These are phyloP conservation scores for Eulemur rufifrons DNA, from an alignment of 2,113 vertebrate species.

Conservation along the genomic window DNA sequence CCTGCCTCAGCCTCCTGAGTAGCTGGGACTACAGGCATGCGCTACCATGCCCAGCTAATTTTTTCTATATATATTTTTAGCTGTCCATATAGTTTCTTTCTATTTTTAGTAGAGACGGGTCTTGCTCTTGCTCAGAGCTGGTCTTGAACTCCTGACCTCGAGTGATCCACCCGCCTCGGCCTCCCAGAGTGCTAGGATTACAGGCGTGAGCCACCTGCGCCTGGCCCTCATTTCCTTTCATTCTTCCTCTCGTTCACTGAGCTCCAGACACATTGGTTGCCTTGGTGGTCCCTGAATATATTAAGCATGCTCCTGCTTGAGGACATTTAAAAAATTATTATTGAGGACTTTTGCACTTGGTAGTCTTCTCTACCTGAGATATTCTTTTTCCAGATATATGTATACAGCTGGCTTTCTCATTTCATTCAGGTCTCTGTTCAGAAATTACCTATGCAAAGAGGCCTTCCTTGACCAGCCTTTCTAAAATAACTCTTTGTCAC, in stretches of 20 bases:
- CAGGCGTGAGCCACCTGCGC: too few relatives aligned
- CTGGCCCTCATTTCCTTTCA: background rate
- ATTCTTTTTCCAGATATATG: background rate
- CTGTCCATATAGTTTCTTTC: too few relatives aligned
- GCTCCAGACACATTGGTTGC: background rate
- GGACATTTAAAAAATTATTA: background rate
- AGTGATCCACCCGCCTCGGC: too few relatives aligned
- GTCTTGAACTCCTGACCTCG: too few relatives aligned
- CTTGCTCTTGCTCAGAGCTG: too few relatives aligned
- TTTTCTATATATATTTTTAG: too few relatives aligned
- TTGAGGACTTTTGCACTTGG: conserved; percentile 28
- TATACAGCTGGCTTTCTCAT: background rate
- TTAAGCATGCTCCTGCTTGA: background rate
- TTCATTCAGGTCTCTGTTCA: background rate
- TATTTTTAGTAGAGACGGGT: too few relatives aligned
- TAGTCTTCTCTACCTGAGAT: background rate
- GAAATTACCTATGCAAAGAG: conserved; percentile 11
- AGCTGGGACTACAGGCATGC: too few relatives aligned
- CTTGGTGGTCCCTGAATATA: background rate
- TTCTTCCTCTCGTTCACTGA: background rate
- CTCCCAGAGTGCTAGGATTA: too few relatives aligned
- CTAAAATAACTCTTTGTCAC: background rate
- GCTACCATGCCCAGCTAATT: too few relatives aligned
- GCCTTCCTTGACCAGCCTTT: background rate
- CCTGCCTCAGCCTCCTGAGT: too few relatives aligned